Base-by-base conservation (phyloP, 2,113 vertebrate genomes). In the Myxocyprinus asiaticus region DNA sequence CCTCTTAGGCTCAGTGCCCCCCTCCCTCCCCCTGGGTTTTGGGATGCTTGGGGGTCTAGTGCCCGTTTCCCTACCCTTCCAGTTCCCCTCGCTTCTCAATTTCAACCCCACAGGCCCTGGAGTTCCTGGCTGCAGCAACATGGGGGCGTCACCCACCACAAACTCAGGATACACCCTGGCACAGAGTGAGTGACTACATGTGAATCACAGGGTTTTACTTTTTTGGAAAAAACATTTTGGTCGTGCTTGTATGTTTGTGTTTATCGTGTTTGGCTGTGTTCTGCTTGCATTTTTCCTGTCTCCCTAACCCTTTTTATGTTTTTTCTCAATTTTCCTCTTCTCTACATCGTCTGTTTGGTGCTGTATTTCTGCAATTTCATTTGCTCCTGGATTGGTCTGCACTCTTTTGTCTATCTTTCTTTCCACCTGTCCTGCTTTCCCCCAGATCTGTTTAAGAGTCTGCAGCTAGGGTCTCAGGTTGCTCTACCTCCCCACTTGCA, bases 21-120 rank as follows among this genome's bases (percentile, higher is more conserved):
- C 96, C 75, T 89, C 96, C 87, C 93, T 99, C 90, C 95, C 97
- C 73, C 93, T 98, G 89, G 94, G 95, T 88, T 97, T 97, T 77
- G 96, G 97, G 89, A 96, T 99, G 96, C 89, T 99, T 86, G 95
- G 97, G 86, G 95, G 97, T 85, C 95, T 99, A 89, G 96, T 98
- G 90, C 97, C 96, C 70, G 96, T 99, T 91, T 96, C 96, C 67
- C 91, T 98, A 88, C 97, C 97, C 92, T 99, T 98, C 92, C 97
- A 96, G 94, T 98, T 98, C 90, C 96, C 97, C 76, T 90, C 96
- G 78, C 89, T 99, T 77, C 94, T 98, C 84, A 95, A 95, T 90
- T 97, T 95, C 93, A 90, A 89, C 90, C 91, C 94, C 86, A 89
- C 94, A 83, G 93, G 91, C 88, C 89, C 94, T 85, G 93, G 91